Conservation (phyloP, 2,888 invertebrate species). For the Podotricha telesiphe region DNA sequence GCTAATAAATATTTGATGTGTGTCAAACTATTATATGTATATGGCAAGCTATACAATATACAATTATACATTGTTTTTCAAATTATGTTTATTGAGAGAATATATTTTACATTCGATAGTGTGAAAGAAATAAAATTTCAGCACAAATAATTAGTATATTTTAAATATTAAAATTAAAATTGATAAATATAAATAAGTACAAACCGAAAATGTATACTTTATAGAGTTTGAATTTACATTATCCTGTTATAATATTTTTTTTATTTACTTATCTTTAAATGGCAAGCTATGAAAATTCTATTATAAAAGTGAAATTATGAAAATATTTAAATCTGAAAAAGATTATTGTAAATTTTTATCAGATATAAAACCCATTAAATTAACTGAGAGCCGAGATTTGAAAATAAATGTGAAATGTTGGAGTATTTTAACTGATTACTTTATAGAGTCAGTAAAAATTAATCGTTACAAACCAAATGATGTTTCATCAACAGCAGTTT, state of each 20-base stretch:
- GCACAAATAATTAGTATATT: too few relatives aligned
- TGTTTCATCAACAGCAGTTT: slow-evolving; percentile 60
- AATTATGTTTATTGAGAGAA: too few relatives aligned
- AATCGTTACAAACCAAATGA: slow-evolving; percentile 54
- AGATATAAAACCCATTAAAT: slow-evolving; percentile 58
- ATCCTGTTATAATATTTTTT: neutral
- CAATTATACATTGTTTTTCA: too few relatives aligned
- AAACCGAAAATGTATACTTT: neutral
- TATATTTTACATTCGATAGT: neutral
- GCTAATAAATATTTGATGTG: too few relatives aligned
- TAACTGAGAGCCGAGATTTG: slow-evolving; percentile 63
- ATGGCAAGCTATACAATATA: too few relatives aligned
- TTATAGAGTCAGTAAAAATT: slow-evolving; percentile 75
- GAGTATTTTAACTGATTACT: slow-evolving; percentile 70
- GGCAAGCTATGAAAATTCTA: neutral
- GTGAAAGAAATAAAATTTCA: too few relatives aligned
- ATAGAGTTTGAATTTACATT: neutral
- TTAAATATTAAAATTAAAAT: neutral
- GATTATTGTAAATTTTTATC: slow-evolving; percentile 50
- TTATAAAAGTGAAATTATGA: slow-evolving; percentile 21
- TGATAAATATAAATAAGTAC: neutral
- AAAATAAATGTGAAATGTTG: slow-evolving; percentile 63
- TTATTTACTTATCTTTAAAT: neutral
- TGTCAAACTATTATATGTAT: too few relatives aligned
- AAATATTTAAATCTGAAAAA: slow-evolving; percentile 32